These are phyloP conservation scores for Phalloptychus januarius DNA, from an alignment of 2,797 vertebrate genomes.

Conservation along the genomic window DNA sequence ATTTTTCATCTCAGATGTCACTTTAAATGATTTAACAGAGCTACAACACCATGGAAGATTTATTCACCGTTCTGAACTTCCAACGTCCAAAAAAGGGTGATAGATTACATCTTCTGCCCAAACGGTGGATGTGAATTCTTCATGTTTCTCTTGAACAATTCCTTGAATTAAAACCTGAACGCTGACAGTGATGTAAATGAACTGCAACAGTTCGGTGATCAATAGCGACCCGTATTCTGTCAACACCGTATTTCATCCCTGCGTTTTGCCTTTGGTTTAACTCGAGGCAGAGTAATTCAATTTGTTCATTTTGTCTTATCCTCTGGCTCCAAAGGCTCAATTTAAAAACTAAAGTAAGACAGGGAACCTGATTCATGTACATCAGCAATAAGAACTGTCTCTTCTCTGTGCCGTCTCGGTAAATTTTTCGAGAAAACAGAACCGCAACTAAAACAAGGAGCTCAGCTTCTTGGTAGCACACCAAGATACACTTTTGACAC, in stretches of 20 bases:
- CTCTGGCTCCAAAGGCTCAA: not conserved
- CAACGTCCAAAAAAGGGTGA: not conserved
- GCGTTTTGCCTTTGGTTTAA: not conserved
- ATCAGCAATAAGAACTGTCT: not conserved
- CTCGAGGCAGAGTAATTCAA: not conserved
- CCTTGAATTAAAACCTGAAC: not conserved
- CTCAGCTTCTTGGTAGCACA: not conserved
- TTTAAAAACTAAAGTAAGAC: not conserved
- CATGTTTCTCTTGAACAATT: not conserved
- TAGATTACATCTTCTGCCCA: not conserved
- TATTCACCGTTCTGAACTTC: not conserved
- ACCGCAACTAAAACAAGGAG: not conserved
- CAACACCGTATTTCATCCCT: not conserved
- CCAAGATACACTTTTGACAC: not conserved
- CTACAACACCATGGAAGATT: not conserved
- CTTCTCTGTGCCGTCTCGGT: not conserved
- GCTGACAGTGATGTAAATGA: not conserved
- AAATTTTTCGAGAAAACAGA: not conserved
- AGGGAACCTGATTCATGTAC: not conserved
- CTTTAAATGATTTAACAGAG: not conserved
- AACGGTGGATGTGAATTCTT: not conserved
- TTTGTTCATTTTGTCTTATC: not conserved
- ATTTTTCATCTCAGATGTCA: conserved; percentile 3
- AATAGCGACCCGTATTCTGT: not conserved
- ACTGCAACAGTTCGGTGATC: not conserved